Conservation (phyloP, 2,797 vertebrate species). For the Leptodactylus fallax region DNA sequence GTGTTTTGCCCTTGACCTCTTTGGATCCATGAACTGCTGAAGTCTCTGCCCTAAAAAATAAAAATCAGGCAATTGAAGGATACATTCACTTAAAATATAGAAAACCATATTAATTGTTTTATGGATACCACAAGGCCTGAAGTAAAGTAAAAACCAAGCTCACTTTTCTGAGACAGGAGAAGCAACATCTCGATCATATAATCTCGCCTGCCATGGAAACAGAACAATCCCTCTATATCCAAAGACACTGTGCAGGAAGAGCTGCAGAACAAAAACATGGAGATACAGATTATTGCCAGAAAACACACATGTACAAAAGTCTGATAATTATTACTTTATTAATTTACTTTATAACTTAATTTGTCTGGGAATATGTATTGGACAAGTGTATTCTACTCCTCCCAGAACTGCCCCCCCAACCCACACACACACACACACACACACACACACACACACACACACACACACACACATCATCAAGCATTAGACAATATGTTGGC, state of each 20-base stretch:
- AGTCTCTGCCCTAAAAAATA: conserved; percentile 79
- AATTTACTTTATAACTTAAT: too few species aligned
- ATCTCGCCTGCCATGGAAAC: conserved; percentile 96
- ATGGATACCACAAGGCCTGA: not conserved
- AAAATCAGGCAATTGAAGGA: not conserved
- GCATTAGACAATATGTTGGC: too few species aligned
- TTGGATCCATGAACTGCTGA: conserved; percentile 87
- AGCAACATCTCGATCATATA: conserved; percentile 94
- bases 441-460: too few species aligned
- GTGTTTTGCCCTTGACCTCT: conserved; percentile 96
- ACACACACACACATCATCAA: too few species aligned
- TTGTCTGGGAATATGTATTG: too few species aligned
- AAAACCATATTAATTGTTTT: not conserved
- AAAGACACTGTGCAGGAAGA: conserved; percentile 97
- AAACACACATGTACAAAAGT: too few species aligned
- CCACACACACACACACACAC: too few species aligned
- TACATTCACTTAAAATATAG: not conserved
- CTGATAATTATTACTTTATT: too few species aligned
- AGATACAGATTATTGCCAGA: not conserved
- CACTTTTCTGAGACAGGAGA: conserved; percentile 90
- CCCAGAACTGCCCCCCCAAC: too few species aligned
- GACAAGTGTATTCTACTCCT: too few species aligned
- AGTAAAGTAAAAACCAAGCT: conserved; percentile 55
- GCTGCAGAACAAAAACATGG: conserved; percentile 73
- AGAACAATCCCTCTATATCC: conserved; percentile 96